Percentiles rank a stretch among this genome's conserved stretches.
Evolutionary conservation across 2,797 vertebrate species (phyloP).

Genomic region (Cynodonichthys magdalenae): DNA sequence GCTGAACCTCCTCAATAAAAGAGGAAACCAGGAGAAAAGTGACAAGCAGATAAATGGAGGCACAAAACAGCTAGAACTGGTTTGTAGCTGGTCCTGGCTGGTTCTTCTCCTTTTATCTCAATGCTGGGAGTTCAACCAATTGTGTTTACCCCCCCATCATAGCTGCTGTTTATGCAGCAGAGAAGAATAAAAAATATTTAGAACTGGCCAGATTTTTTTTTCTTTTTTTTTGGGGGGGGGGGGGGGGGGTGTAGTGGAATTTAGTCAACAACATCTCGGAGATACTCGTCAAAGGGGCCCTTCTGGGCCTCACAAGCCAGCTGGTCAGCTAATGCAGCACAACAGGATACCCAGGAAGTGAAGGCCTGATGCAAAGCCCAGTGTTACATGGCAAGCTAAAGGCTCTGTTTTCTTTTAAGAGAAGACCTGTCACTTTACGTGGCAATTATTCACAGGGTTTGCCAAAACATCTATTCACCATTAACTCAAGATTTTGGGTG

Average conservation of each 20-base stretch:
- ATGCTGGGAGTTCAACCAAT: conserved; percentile 53
- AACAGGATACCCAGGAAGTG: conserved; percentile 55
- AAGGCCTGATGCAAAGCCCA: conserved; percentile 59
- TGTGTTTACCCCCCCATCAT: conserved; percentile 61
- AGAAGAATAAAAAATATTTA: conserved; percentile 69
- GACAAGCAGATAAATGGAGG: conserved; percentile 70
- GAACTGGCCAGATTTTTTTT: conserved; percentile 57
- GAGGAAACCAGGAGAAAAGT: conserved; percentile 67
- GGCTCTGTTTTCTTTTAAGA: conserved; percentile 34
- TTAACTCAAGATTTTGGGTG: conserved; percentile 6
- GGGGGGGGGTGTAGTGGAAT: conserved; percentile 14
- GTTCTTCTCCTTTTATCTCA: conserved; percentile 77
- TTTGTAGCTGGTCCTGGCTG: conserved; percentile 82
- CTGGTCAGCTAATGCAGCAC: conserved; percentile 50
- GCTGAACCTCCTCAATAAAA: conserved; percentile 72
- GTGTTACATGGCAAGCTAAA: conserved; percentile 55
- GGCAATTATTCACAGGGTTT: conserved; percentile 56
- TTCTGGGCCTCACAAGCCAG: conserved; percentile 61
- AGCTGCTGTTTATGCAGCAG: conserved; percentile 60
- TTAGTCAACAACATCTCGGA: conserved; percentile 68
- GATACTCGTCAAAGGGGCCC: conserved; percentile 69
- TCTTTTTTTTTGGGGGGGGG: too few species aligned
- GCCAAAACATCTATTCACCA: conserved; percentile 45
- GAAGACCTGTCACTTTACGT: conserved; percentile 57
- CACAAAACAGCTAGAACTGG: conserved; percentile 76